Conservation (phyloP, 1,140 invertebrate species). For the Drosophila tani region DNA sequence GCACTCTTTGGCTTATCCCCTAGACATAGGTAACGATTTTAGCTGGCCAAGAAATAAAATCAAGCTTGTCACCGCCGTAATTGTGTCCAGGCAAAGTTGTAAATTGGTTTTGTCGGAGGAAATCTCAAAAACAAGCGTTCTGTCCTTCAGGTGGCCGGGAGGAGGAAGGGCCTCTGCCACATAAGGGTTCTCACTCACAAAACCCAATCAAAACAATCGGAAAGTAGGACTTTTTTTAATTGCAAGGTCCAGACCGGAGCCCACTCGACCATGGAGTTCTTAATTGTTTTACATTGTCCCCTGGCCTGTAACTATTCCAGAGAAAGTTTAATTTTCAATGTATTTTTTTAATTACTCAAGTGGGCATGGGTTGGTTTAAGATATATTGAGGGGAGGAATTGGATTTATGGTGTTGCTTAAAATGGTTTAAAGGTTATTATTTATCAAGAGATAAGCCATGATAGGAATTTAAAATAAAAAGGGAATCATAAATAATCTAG, state of each 20-base stretch:
- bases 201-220: neutral
- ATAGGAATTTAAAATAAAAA: too few species aligned
- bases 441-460: too few species aligned
- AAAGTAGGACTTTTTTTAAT: neutral
- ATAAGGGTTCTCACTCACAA: neutral
- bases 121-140: neutral
- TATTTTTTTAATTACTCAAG: neutral
- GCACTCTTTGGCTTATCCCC: neutral
- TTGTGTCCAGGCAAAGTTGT: constrained; percentile 13
- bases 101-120: constrained; percentile 15
- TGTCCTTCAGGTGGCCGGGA: neutral
- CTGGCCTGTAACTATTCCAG: too few species aligned
- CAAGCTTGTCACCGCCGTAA: constrained; percentile 17
- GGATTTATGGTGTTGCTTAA: neutral
- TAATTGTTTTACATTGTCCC: too few species aligned
- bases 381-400: neutral
- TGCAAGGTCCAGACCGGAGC: neutral
- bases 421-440: too few species aligned
- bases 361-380: too few species aligned
- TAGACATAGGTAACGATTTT: neutral
- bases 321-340: neutral
- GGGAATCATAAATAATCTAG: neutral
- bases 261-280: too few species aligned
- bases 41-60: constrained; percentile 5
- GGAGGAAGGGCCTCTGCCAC: neutral